phyloP scores from a whole-genome alignment of 2,888 invertebrate genomes.

The Cataglyphis rosenhaueri region DNA sequence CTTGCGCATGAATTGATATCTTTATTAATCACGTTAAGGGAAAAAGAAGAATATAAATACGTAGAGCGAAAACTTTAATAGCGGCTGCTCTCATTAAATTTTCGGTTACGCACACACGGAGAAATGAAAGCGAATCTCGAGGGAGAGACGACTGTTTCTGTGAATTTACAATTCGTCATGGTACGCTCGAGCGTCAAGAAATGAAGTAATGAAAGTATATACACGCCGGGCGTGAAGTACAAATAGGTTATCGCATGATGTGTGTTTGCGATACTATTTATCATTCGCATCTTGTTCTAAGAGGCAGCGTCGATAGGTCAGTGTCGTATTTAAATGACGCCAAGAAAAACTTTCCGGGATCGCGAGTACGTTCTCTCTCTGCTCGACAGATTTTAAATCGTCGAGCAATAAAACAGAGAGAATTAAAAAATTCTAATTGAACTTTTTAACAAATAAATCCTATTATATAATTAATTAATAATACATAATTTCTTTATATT shows the following conservation, averaged over 20 bases:
- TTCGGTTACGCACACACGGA: not conserved
- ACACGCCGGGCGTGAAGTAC: not conserved
- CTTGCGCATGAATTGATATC: not conserved
- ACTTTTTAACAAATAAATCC: not conserved
- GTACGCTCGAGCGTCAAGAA: not conserved
- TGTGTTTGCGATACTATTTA: slow-evolving; percentile 50
- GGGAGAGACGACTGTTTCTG: not conserved
- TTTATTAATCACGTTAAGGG: not conserved
- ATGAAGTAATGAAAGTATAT: slow-evolving; percentile 32
- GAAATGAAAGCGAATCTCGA: not conserved
- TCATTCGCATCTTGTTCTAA: slow-evolving; percentile 57
- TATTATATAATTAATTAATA: too few species aligned
- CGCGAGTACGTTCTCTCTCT: slow-evolving; percentile 6
- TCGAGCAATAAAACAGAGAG: not conserved
- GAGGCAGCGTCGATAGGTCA: slow-evolving; percentile 63
- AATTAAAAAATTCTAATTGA: not conserved
- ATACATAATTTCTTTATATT: not conserved
- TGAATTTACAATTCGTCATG: slow-evolving; percentile 36
- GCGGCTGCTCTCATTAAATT: not conserved
- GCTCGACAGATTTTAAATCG: slow-evolving; percentile 2
- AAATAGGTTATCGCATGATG: slow-evolving; percentile 49
- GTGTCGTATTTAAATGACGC: slow-evolving; percentile 67
- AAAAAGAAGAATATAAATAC: not conserved
- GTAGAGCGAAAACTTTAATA: not conserved
- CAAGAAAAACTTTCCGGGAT: slow-evolving; percentile 70